phyloP scores from a whole-genome alignment of 2,888 invertebrate genomes.

The Clivina fossor region DNA sequence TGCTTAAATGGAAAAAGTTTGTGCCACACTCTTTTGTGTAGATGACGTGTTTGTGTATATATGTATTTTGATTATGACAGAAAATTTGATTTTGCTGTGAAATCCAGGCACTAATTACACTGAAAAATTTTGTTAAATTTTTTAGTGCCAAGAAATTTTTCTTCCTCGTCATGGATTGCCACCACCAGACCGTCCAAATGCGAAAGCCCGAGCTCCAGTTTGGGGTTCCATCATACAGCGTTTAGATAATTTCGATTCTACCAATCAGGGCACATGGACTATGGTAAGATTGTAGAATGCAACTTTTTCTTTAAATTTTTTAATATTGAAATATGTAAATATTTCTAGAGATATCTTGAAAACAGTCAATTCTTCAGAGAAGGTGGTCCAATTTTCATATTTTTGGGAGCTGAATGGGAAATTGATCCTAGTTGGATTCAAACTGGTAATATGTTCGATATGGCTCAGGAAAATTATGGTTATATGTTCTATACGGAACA shows the following conservation, averaged over 20 bases:
- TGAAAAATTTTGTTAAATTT: neutral
- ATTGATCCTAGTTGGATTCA: conserved; percentile 61
- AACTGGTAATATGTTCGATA: conserved; percentile 63
- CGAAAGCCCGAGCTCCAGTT: conserved; percentile 29
- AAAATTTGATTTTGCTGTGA: no score
- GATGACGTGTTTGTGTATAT: no score
- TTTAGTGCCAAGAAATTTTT: neutral
- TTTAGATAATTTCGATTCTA: conserved; percentile 59
- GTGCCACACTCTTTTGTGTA: no score
- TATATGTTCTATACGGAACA: conserved; percentile 77
- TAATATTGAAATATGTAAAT: neutral
- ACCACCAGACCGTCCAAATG: conserved; percentile 33
- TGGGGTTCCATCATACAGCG: conserved; percentile 47
- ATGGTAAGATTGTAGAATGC: conserved; percentile 60
- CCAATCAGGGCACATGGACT: conserved; percentile 55
- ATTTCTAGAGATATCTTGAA: conserved; percentile 57
- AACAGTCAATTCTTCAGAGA: conserved; percentile 54
- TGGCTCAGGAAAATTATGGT: conserved; percentile 62
- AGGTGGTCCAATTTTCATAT: conserved; percentile 64
- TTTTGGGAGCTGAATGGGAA: conserved; percentile 75
- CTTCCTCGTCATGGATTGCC: conserved; percentile 29
- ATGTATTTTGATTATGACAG: no score
- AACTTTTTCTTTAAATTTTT: neutral
- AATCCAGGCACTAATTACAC: no score
- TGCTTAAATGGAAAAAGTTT: no score